Percentiles rank a stretch among this genome's conserved stretches.
Evolutionary conservation across 2,888 invertebrate species (phyloP).

Genomic region (Phaonia tiefii): DNA sequence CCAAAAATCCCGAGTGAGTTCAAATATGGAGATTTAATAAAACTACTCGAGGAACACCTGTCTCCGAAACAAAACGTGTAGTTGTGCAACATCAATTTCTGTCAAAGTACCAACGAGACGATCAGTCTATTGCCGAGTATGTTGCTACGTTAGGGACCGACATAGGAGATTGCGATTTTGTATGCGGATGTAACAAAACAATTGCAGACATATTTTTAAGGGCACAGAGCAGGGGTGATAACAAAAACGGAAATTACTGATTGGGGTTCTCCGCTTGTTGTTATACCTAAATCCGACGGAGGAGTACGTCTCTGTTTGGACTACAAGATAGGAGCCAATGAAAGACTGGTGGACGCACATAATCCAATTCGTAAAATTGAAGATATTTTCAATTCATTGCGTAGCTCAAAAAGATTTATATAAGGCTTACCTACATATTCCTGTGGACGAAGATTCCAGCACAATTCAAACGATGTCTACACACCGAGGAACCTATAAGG

Average conservation of each 20-base stretch:
- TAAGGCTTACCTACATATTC: slow-evolving; percentile 45
- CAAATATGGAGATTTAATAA: slow-evolving; percentile 38
- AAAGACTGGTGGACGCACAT: slow-evolving; percentile 37
- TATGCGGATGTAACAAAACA: slow-evolving; percentile 35
- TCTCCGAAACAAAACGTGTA: slow-evolving; percentile 40
- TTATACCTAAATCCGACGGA: too few species aligned
- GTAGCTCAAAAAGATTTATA: slow-evolving; percentile 32
- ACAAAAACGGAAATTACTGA: too few species aligned
- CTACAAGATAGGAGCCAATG: slow-evolving; percentile 22
- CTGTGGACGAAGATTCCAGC: slow-evolving; percentile 38
- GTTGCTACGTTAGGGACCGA: slow-evolving; percentile 16
- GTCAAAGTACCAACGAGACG: slow-evolving; percentile 20
- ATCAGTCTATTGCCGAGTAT: slow-evolving; percentile 21
- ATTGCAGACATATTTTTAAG: slow-evolving; percentile 37
- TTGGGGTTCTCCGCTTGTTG: slow-evolving; percentile 11
- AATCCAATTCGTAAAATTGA: slow-evolving; percentile 53
- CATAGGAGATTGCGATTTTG: slow-evolving; percentile 38
- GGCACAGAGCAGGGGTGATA: too few species aligned
- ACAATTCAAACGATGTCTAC: slow-evolving; percentile 40
- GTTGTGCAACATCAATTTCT: slow-evolving; percentile 28
- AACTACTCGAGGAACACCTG: slow-evolving; percentile 34
- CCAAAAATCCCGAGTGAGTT: slow-evolving; percentile 39
- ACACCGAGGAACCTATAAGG: slow-evolving; percentile 47
- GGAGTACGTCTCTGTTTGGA: too few species aligned
- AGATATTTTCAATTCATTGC: slow-evolving; percentile 51